Evolutionary conservation across 2,888 invertebrate genomes (phyloP), one percentile per base, ranked within the genome.

Genomic region (Mayetiola destructor): DNA sequence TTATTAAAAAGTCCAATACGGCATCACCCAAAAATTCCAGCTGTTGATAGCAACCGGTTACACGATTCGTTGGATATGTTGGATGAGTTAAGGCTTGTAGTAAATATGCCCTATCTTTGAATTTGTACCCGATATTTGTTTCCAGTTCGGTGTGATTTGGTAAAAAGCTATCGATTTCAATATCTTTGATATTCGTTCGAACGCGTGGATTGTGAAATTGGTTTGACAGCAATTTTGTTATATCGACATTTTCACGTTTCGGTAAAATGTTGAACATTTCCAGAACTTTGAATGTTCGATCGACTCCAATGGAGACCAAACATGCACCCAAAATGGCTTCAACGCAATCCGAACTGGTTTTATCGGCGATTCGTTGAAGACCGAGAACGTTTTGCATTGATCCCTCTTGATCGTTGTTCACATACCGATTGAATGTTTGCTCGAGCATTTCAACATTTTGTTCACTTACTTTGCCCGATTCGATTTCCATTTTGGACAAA

Each of bases 1-100:
- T 93, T 27, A 95, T 82, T 12, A 95, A 71, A 68, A 92, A 92
- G 72, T 95, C 94, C 56, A 94, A 72, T 29, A 95, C 77, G 8
- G 94, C 91, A 74, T 95, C 94, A 4, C 94, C 94, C 3, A 94
- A 73, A 69, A 92, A 94, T 70, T 95, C 94, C n/a, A 94, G 69
- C 12, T 86, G 77, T 68, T 92, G 86, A 72, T 97, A 99, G 61
- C 88, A 90, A 29, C 82, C 83, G 0, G 96, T 96, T 53, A 87
- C 67, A 0, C 82, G 77, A 72, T 94, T 93, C 6, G 81, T 77
- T 5, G 81, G 79, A 72, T 84, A 93, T 0, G 95, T 92, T 0
- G 94, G 81, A 75, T 99, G 99, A 0, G 96, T 92, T 56, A 99
- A 75, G 0, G 94, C 94, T 80, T 89, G 93, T 18, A 96, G 69